Evolutionary conservation across 2,888 invertebrate genomes (phyloP).

Genomic region (Eupsilia transversa): DNA sequence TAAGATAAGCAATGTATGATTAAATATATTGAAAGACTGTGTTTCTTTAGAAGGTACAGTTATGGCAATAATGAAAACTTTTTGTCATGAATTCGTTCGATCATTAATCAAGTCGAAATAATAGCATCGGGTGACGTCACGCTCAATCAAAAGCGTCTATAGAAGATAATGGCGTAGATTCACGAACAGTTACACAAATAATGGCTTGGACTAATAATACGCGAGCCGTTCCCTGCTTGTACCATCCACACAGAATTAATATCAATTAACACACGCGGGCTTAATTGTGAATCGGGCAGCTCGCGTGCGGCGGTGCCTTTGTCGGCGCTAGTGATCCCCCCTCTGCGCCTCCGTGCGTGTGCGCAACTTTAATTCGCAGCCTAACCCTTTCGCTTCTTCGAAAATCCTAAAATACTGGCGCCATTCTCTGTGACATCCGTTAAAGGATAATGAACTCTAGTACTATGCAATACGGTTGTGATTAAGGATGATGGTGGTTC

Average conservation of each 20-base stretch:
- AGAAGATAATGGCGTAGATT: slow-evolving; percentile 55
- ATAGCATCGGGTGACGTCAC: slow-evolving; percentile 58
- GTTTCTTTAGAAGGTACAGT: slow-evolving; percentile 1
- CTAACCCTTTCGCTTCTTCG: slow-evolving; percentile 84
- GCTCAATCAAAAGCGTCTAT: slow-evolving; percentile 51
- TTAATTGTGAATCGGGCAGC: slow-evolving; percentile 89
- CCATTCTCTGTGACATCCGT: slow-evolving; percentile 74
- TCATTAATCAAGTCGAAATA: slow-evolving; percentile 42
- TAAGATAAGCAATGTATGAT: slow-evolving; percentile 14
- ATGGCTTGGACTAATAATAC: slow-evolving; percentile 52
- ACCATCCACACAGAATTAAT: slow-evolving; percentile 88
- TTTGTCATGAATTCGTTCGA: slow-evolving; percentile 20
- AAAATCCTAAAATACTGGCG: slow-evolving; percentile 89
- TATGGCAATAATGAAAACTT: slow-evolving; percentile 13
- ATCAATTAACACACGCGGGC: slow-evolving; percentile 90
- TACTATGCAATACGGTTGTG: slow-evolving; percentile 71
- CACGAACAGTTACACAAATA: slow-evolving; percentile 57
- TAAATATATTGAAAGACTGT: not conserved
- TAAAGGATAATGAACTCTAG: slow-evolving; percentile 77
- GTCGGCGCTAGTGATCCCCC: slow-evolving; percentile 82
- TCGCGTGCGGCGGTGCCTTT: slow-evolving; percentile 90
- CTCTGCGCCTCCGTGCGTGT: slow-evolving; percentile 72
- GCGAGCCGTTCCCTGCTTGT: slow-evolving; percentile 72
- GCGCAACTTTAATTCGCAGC: slow-evolving; percentile 82
- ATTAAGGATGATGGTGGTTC: slow-evolving; percentile 73